Conservation (phyloP, 1,140 invertebrate genomes). For the Diorhabda elongata region DNA sequence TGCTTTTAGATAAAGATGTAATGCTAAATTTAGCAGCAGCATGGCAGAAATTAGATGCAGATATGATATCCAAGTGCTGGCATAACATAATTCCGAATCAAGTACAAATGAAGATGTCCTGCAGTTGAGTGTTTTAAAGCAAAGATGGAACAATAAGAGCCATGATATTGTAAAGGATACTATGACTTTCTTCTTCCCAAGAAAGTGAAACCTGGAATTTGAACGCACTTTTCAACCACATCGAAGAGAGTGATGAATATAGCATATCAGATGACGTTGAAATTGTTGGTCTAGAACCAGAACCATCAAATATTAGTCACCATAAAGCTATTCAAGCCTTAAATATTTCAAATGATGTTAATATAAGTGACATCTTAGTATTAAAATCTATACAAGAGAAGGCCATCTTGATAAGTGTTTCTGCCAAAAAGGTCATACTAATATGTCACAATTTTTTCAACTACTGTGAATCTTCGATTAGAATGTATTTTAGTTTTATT, state of each 20-base stretch:
- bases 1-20: too few species aligned
- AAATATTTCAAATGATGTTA: constrained; percentile 12
- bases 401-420: too few species aligned
- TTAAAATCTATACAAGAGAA: too few species aligned
- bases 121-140: neutral
- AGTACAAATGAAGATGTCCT: too few species aligned
- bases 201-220: neutral
- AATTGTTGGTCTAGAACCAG: constrained; percentile 5
- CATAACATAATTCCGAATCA: too few species aligned
- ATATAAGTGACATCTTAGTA: constrained; percentile 12
- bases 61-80: too few species aligned
- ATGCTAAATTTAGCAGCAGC: too few species aligned
- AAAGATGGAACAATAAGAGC: constrained; percentile 21
- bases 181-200: neutral
- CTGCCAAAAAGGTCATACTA: too few species aligned
- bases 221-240: neutral
- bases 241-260: constrained; percentile 17
- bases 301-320: constrained; percentile 10
- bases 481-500: too few species aligned
- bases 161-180: constrained; percentile 6
- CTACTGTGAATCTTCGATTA: too few species aligned
- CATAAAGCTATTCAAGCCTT: constrained; percentile 15
- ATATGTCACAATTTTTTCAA: too few species aligned
- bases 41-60: too few species aligned
- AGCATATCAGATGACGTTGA: neutral